Base-by-base conservation (phyloP, 2,797 vertebrate species). In the Sebastes oblongus region DNA sequence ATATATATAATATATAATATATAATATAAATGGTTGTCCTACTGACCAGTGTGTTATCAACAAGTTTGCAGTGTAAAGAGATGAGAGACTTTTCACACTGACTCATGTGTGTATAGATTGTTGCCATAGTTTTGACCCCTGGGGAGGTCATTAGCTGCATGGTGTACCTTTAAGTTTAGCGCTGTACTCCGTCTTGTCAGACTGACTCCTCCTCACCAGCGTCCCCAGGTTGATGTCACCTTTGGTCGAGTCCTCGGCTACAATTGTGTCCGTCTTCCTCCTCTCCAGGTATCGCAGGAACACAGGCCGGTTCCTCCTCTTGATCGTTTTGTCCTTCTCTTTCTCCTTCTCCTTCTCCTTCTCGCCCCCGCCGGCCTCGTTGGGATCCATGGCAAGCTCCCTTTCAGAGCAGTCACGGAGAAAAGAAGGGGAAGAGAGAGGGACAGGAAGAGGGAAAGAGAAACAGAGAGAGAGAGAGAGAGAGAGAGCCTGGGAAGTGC, bases 111-210 rank as follows among this genome's bases (percentile, higher is more conserved):
- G 76, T 82, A 14, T 75, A 86, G 72, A 82, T 89, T 87, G 92
- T 93, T 91, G 85, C 92, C 75, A 91, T 94, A 93, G 93, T 86
- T 92, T 80, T 92, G 80, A 80, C 81, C 84, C 79, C 78, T 10
- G 11, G 92, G 83, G 90, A 90, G 79, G 67, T 90, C 74, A 24
- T 95, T 90, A 88, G 39, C 61, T n/a, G 46, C n/a, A 34, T 25
- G 27, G 52, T 84, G 80, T 98, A 99, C 98, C 98, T 99, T 99
- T 97, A 79, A 99, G 91, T 90, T 97, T 99, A 81, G 96, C 95
- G 95, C 93, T 96, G 96, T 99, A 99, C 89, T 99, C 98, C 11
- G 97, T 98, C 94, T 98, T 97, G 94, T 99, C 98, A 1, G 98
- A 99, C 90, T 99, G 97, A 88, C 96, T 98, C 90, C 98, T 97